Percentiles rank a stretch among this genome's conserved stretches.
These are phyloP conservation scores for Dendroctonus ponderosae DNA, from an alignment of 1,140 invertebrate genomes.

Conservation along the genomic window DNA sequence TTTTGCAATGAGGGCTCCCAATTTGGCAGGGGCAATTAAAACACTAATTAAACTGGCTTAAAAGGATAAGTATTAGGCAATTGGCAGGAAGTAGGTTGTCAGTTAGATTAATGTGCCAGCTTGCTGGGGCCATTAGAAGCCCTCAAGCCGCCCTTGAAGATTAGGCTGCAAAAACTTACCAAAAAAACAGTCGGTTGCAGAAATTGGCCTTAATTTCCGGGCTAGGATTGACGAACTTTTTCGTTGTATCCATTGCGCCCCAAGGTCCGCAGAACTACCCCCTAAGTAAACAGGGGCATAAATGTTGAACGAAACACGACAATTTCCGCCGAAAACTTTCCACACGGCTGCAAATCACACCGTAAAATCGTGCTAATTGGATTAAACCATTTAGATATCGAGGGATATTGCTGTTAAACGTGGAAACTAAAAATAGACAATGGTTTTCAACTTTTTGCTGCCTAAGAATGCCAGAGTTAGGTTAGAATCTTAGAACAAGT, in stretches of 20 bases:
- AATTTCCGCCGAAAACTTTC: no score
- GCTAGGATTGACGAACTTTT: constrained; percentile 53
- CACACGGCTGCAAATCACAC: no score
- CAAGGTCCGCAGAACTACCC: no score
- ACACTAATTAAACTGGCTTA: background rate
- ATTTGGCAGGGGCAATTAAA: background rate
- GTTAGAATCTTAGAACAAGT: no score
- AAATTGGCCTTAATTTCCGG: constrained; percentile 51
- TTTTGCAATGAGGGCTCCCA: background rate
- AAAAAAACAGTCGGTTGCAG: constrained; percentile 52
- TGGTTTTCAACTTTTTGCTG: no score
- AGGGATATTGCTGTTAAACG: no score
- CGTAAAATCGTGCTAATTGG: no score
- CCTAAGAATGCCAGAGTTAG: no score
- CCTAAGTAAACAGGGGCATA: no score
- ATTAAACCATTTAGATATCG: no score
- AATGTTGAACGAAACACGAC: no score
- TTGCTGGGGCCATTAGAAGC: background rate
- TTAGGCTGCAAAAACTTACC: constrained; percentile 44
- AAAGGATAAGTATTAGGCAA: background rate
- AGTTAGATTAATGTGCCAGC: background rate
- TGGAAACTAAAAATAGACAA: no score
- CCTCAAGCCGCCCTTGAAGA: background rate
- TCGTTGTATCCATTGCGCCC: constrained; percentile 51
- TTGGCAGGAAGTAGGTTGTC: background rate